Evolutionary conservation across 1,140 invertebrate genomes (phyloP), one percentile per base, ranked within the genome.

Genomic region (Rhizoglyphus robini): DNA sequence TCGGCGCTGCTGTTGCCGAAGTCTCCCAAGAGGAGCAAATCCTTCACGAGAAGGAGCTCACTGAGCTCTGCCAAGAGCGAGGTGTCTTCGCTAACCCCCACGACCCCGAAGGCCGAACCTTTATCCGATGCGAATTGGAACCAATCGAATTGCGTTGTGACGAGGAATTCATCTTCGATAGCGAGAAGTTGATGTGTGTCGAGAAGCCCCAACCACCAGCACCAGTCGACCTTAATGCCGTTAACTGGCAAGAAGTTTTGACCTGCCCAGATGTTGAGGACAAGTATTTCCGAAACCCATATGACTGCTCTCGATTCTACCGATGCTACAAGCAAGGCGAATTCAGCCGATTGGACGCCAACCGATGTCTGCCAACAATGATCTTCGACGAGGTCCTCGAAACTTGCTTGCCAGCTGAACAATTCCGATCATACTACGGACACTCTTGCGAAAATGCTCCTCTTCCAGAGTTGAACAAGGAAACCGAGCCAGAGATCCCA

Each of bases 41-140:
- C 20, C 51, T 25, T 32, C 41, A 54, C 20, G 51, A 5, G 20
- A 23, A 54, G 51, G 31, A 27, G 20, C 51, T 54, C 8, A 23
- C 20, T 54, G 51, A 54, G 51, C 51, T 54, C 8, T 54, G 51
- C 20, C 8, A 54, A 32, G 51, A 54, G 20, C 8, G 15, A 11
- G 51, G 51, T 8, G 5, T 54, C 20, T 54, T 54, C 51, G 8
- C 51, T 8, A 54, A 54, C 51, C 51, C 51, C 51, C 51, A 54
- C 51, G 51, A 54, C 20, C 51, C 51, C 8, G 51, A 54, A 23
- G 51, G 51, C 20, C 51, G 51, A 11, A 54, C 51, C 8, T 54
- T 54, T 32, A 54, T 54, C 20, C 51, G 8, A 5, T 54, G 51
- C 20, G 51, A 54, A 32, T 8, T 20, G 51, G 51, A 54, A 23